Percentiles rank a stretch among this genome's conserved stretches.
Evolutionary conservation across 2,888 invertebrate genomes (phyloP).

Genomic region (Lamproptera curius): DNA sequence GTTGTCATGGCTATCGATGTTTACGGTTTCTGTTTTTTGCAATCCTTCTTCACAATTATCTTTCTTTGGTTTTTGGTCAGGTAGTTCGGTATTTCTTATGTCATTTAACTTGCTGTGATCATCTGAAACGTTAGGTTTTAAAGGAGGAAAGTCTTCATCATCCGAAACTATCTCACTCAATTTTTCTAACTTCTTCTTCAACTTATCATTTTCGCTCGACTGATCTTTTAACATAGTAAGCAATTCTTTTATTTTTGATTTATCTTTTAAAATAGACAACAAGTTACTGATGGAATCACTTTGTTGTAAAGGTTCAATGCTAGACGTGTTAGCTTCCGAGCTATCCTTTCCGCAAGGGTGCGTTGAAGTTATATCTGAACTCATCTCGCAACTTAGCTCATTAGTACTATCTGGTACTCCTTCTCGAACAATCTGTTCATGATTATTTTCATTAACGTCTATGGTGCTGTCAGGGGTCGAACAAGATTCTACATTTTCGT

Average conservation of each 20-base stretch:
- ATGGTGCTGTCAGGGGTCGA: slow-evolving; percentile 61
- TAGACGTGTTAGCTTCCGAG: slow-evolving; percentile 28
- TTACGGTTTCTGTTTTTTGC: no score
- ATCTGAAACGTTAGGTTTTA: neutral
- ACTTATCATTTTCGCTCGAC: slow-evolving; percentile 63
- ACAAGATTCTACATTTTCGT: slow-evolving; percentile 28
- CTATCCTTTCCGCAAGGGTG: slow-evolving; percentile 34
- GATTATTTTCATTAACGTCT: slow-evolving; percentile 33
- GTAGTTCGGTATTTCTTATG: neutral
- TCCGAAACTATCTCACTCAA: slow-evolving; percentile 77
- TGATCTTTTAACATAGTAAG: slow-evolving; percentile 60
- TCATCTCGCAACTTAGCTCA: slow-evolving; percentile 43
- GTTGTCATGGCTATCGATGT: no score
- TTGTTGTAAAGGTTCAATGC: slow-evolving; percentile 31
- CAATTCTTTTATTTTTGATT: slow-evolving; percentile 69
- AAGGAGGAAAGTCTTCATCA: slow-evolving; percentile 42
- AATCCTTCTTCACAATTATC: no score
- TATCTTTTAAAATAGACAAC: slow-evolving; percentile 62
- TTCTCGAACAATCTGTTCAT: slow-evolving; percentile 24
- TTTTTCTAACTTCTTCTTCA: slow-evolving; percentile 77
- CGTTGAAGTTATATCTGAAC: slow-evolving; percentile 48
- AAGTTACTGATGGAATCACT: slow-evolving; percentile 51
- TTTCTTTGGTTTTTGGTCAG: no score
- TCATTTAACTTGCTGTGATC: slow-evolving; percentile 1
- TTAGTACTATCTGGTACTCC: slow-evolving; percentile 51